A percentile compares a stretch with the other conserved stretches of the same genome.
These are phyloP conservation scores for Eidolon helvum DNA, from an alignment of 2,113 vertebrate species.

Conservation along the genomic window DNA sequence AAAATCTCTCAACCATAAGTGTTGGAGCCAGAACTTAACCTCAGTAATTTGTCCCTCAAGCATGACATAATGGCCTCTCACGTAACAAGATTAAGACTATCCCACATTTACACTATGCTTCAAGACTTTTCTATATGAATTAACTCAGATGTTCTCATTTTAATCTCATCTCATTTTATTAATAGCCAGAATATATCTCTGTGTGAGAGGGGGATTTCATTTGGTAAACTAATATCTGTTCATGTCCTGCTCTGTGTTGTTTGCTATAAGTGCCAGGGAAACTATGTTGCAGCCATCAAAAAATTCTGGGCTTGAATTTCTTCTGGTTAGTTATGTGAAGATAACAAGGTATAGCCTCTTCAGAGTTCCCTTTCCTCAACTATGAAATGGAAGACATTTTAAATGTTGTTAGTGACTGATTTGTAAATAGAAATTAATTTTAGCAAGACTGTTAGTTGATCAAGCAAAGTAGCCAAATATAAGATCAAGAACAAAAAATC, in stretches of 20 bases:
- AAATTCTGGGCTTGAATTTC: not conserved
- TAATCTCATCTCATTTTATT: not conserved
- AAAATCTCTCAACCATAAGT: not conserved
- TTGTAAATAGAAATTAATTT: not conserved
- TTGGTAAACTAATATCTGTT: not conserved
- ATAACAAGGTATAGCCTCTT: not conserved
- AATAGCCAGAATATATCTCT: not conserved
- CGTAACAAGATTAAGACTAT: not conserved
- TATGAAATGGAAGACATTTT: not conserved
- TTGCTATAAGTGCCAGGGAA: not conserved
- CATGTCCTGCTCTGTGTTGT: not conserved
- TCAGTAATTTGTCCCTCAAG: not conserved
- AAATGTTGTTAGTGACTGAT: not conserved
- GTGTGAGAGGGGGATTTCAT: not conserved
- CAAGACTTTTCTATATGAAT: not conserved
- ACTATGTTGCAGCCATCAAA: not conserved
- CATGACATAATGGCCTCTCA: not conserved
- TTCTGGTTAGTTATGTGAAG: not conserved
- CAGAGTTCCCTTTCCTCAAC: not conserved
- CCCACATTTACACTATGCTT: not conserved
- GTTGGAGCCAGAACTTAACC: not conserved
- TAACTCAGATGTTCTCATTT: not conserved
- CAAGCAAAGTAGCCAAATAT: not conserved
- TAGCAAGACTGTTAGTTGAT: not conserved
- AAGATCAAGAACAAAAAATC: not conserved